Base-by-base conservation (phyloP, 2,888 invertebrate genomes). In the Ophioninae sp. region DNA sequence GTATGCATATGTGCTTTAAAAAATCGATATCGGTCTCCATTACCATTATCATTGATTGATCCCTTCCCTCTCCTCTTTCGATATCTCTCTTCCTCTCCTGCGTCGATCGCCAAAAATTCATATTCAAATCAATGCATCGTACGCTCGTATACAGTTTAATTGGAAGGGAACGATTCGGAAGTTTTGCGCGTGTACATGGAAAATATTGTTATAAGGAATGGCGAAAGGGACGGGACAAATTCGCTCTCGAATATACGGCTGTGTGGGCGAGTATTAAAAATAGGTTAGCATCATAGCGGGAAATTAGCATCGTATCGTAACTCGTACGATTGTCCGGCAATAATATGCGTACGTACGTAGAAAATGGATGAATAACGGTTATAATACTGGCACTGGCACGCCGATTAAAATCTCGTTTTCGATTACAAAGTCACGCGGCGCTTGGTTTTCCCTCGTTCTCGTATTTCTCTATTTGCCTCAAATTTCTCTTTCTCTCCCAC, bases 331-430 rank as follows among this genome's bases (percentile, higher is more conserved):
- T 80, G 73, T 13, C 65, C 74, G 30, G 70, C 30, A 59, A 65
- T 30, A 41, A 65, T 65, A 57, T 65, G 23, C 23, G n/a, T 75
- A 37, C 50, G 72, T 75, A 79, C 39, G 74, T 79, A 72, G 57
- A 81, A 83, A 80, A 81, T 83, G 74, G 65, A 83, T 81, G 81
- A 83, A 83, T 81, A 81, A 81, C 83, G 80, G 76, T 62, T 67
- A 83, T 81, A 81, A 78, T 74, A 78, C 83, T 70, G 81, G 83
- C 70, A 74, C 65, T 44, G 65, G 68, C 41, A 37, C 64, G 72
- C 64, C 85, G 86, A 86, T 85, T 85, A 86, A 86, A 86, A 86
- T 85, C 86, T 86, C 86, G 85, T 83, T 86, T 86, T 83, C 77
- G 83, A 83, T 83, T 83, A 83, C 80, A 83, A 77, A 80, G 68